phyloP scores from a whole-genome alignment of 2,113 vertebrate species.

The Sclerurus mexicanus region DNA sequence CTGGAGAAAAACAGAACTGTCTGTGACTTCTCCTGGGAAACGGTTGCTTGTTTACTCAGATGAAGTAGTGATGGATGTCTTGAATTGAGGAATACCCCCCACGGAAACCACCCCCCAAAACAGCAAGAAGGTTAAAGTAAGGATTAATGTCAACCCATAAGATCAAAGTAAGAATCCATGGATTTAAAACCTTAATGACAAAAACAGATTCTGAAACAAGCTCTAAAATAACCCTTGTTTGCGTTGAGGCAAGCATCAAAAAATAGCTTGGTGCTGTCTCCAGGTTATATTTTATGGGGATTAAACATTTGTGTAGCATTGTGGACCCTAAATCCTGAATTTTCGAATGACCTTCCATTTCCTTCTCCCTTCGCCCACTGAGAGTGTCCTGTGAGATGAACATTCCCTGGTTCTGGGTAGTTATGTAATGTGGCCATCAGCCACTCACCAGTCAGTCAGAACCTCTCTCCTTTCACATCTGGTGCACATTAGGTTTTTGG shows the following conservation, averaged over 20 bases:
- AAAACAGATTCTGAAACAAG: neutral
- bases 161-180: neutral
- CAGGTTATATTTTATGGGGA: neutral
- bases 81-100: neutral
- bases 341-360: neutral
- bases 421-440: neutral
- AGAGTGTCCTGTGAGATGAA: neutral
- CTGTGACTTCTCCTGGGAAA: neutral
- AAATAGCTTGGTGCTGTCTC: neutral
- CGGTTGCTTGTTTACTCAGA: neutral
- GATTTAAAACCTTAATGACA: neutral
- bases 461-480: neutral
- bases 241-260: neutral
- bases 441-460: neutral
- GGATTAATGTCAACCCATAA: neutral
- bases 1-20: neutral
- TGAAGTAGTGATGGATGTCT: neutral
- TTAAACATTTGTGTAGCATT: neutral
- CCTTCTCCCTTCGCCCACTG: neutral
- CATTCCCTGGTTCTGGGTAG: neutral
- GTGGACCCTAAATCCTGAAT: neutral
- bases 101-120: neutral
- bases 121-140: neutral
- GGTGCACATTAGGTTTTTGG: neutral
- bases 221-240: neutral